These are phyloP conservation scores for Phalacrocorax pelagicus DNA, from an alignment of 2,113 vertebrate species.

Conservation along the genomic window DNA sequence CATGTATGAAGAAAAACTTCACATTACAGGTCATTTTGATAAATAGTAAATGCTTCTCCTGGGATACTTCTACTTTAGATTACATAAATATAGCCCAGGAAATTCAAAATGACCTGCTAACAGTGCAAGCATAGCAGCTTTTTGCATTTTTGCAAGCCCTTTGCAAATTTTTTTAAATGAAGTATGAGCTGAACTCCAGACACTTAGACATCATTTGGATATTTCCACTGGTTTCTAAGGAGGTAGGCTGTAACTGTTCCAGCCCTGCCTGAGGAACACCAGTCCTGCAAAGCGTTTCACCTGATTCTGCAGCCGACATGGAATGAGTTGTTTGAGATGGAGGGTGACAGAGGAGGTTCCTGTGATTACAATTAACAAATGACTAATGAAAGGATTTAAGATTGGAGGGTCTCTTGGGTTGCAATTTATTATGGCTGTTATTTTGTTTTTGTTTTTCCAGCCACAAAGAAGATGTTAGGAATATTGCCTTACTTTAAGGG, in stretches of 20 bases:
- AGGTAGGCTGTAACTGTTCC: neutral
- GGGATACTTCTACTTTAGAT: neutral
- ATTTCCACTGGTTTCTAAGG: neutral
- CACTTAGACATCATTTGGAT: accelerated
- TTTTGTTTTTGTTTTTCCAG: neutral
- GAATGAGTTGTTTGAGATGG: neutral
- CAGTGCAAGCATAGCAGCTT: neutral
- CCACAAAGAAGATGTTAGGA: neutral
- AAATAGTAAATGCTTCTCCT: neutral
- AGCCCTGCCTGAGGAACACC: neutral
- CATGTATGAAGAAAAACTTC: neutral
- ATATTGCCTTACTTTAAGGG: neutral
- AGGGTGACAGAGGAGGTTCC: neutral
- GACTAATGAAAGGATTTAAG: neutral
- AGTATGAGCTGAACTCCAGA: neutral
- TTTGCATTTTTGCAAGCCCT: neutral
- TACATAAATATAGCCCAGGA: neutral
- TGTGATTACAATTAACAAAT: neutral
- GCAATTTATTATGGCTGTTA: neutral
- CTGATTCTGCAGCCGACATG: accelerated
- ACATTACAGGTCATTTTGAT: accelerated
- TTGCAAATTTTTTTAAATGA: neutral
- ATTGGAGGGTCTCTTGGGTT: neutral
- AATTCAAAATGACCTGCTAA: neutral
- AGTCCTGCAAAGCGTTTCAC: neutral